Base-by-base conservation (phyloP, 2,797 vertebrate species). In the Leptodactylus fallax region DNA sequence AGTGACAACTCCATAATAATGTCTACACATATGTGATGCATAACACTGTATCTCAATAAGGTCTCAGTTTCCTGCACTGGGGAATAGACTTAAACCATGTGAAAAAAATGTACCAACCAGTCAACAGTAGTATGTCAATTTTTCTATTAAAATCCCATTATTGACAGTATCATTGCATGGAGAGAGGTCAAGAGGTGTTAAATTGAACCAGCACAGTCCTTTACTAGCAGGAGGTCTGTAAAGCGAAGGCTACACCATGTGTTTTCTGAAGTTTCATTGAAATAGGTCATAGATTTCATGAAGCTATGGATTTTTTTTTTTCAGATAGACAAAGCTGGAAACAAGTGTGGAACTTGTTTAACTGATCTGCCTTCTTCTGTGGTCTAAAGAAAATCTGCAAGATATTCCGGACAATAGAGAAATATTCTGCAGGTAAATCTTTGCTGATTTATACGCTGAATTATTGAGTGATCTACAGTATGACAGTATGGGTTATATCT, bases 151-250 rank as follows among this genome's bases (percentile, higher is more conserved):
- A 76, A 85, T 85, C 56, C 47, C 69, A 85, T 77, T 76, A 71
- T 77, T 85, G 83, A 85, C 56, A 51, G 23, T 76, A 85, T 85
- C 36, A 61, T 85, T 85, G 71, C 83, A 76, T 27, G 56, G 71
- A 45, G 71, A 60, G 56, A 85, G 83, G 83, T 76, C 83, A 85
- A 85, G 83, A 85, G 83, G 83, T 85, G 83, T 61, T 63, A 85
- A 85, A 85, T 85, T 85, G 83, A 61, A 85, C 25, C 60, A 19
- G 71, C 56, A 17, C 36, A 49, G 69, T 51, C 69, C 56, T 61
- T 61, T 76, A 47, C 83, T 85, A 60, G 83, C 71, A 16, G 83
- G 83, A 76, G 83, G 83, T 61, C 83, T 76, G 23, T 17, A 61
- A 51, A 77, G 60, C 71, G 23, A 27, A 49, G 36, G 83, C 45